Conservation (phyloP, 2,797 vertebrate genomes). For the Betta splendens region DNA sequence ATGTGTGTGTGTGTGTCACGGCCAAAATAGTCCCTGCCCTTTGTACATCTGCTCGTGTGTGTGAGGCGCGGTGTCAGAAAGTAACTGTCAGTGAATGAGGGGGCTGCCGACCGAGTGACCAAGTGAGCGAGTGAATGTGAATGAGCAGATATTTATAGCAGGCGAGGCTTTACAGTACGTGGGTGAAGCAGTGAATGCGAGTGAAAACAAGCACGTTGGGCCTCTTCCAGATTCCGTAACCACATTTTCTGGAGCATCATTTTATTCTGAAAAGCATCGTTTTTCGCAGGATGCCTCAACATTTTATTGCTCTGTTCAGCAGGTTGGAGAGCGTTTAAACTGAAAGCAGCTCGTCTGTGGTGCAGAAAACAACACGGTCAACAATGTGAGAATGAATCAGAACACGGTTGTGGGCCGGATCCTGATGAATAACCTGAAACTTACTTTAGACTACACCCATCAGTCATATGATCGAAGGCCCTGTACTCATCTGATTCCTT, state of each 20-base stretch:
- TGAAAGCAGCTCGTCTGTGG: not conserved
- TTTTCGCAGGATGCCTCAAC: not conserved
- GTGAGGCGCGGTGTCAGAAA: conserved; percentile 32
- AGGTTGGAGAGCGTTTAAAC: too few relatives aligned
- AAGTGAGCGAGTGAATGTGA: conserved; percentile 27
- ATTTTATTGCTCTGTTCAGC: not conserved
- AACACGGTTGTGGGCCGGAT: too few relatives aligned
- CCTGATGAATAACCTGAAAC: too few relatives aligned
- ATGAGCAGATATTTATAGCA: conserved; percentile 8
- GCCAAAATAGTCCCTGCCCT: conserved; percentile 48
- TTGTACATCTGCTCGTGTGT: conserved; percentile 60
- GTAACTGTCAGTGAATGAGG: conserved; percentile 41
- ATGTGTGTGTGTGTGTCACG: conserved; percentile 26
- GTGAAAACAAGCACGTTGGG: conserved; percentile 5
- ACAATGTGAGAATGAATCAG: too few relatives aligned
- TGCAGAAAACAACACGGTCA: not conserved
- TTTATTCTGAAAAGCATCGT: not conserved
- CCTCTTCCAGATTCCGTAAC: not conserved
- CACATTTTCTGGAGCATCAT: too few relatives aligned
- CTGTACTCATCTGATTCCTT: too few relatives aligned
- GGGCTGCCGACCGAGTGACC: not conserved
- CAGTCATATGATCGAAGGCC: too few relatives aligned
- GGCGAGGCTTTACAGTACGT: not conserved
- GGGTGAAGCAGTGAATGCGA: conserved; percentile 36
- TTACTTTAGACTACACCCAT: too few relatives aligned